Base-by-base conservation (phyloP, 2,797 vertebrate genomes). In the Danio aesculapii region DNA sequence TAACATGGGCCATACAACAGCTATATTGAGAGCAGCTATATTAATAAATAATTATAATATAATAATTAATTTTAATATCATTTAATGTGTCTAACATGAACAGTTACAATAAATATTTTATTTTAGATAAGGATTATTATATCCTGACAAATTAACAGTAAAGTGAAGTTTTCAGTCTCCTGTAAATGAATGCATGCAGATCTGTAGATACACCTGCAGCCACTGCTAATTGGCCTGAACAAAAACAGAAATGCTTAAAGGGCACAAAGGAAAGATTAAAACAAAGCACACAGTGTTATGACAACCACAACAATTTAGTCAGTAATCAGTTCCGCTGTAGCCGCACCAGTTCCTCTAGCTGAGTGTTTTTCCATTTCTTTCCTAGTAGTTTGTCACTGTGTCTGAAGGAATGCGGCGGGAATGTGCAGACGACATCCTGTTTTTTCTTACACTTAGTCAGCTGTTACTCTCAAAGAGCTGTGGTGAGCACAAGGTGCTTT, bases 381-480 rank as follows among this genome's bases (percentile, higher is more conserved):
- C 83, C 84, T 67, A 57, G 59, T 80, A 70, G 75, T 69, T 73
- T n/a, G 77, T 87, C 84, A 74, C 62, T 75, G 46, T 61, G 59
- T 53, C 43, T 58, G 5, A 30, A 92, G 90, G 91, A 93, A 94
- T 94, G 90, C 6, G 5, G 50, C 41, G 85, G 90, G 93, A 93
- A 94, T 91, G 92, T 89, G 83, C 77, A 87, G 89, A 92, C 85
- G 89, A 91, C 92, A 88, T 93, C 92, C 93, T 94, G 93, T 94
- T 94, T 84, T 94, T 87, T 88, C 81, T 11, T 66, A 9, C 80
- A 83, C 89, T 91, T 83, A 91, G 84, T 93, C 91, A 91, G 89
- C 90, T 87, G 79, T 90, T 81, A 82, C 78, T 39, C 78, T n/a
- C 6, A 63, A 13, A 69, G 39, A 63, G 49, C 83, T 8, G 50